Percentiles rank a stretch among this genome's conserved stretches.
phyloP scores from a whole-genome alignment of 2,888 invertebrate genomes.

The Euplagia quadripunctaria region DNA sequence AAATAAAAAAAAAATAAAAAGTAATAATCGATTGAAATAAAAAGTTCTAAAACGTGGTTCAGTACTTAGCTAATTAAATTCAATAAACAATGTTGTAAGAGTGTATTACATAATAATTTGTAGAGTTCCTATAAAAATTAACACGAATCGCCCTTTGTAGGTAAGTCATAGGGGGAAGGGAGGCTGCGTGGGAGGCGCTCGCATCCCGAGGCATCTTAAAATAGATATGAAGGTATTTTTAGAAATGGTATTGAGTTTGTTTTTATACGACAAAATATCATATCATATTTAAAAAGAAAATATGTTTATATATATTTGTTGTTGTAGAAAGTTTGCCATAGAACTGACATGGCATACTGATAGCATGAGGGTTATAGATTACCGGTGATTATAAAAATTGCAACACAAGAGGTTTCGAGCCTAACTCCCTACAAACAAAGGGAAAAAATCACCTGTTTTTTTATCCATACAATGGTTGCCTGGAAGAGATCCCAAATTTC shows the following conservation, averaged over 20 bases:
- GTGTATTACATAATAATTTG: not conserved
- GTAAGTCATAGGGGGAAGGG: not conserved
- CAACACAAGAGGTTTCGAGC: not conserved
- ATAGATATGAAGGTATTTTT: not conserved
- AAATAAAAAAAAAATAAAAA: not conserved
- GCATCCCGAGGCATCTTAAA: not conserved
- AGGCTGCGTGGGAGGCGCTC: not conserved
- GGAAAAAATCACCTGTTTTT: too few species aligned
- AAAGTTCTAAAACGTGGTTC: not conserved
- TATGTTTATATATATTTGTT: not conserved
- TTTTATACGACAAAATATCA: not conserved
- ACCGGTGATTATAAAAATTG: not conserved
- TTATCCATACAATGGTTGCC: too few species aligned
- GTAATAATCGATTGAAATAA: not conserved
- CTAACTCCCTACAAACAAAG: too few species aligned
- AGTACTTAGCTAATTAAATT: not conserved
- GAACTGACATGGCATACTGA: not conserved
- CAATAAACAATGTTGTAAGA: not conserved
- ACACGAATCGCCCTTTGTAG: not conserved
- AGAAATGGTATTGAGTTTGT: not conserved
- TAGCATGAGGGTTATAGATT: not conserved
- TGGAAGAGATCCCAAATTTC: too few species aligned
- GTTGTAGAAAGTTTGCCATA: not conserved
- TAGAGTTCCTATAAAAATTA: not conserved
- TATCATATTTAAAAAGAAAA: not conserved